Evolutionary conservation across 2,113 vertebrate species (phyloP), one percentile per base, ranked within the genome.

Genomic region (Vidua macroura): DNA sequence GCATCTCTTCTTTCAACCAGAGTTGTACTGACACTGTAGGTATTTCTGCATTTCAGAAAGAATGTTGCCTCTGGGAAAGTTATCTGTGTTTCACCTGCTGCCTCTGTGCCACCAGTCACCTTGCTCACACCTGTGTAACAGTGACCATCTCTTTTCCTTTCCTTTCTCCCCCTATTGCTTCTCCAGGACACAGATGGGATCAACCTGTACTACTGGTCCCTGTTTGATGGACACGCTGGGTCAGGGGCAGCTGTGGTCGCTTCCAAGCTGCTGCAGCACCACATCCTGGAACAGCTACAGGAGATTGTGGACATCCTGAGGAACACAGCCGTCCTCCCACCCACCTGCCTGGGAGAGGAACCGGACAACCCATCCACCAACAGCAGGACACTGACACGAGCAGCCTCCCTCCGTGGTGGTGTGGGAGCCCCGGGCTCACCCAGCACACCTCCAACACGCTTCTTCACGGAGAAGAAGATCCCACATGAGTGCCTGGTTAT

Each of bases 391-490:
- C 98, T 99, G 59, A 99, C 99, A 7, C 97, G 99, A 39, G 99
- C 99, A 0, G 99, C 98, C 17, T 99, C 99, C 0, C 98, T 99
- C 58, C 97, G 99, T 1, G 99, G 98, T 0, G 99, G 98, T 0
- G 98, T 98, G 4, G 99, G 99, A 4, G 98, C 98, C 10, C 99
- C 99, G 0, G 99, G 99, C 18, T 99, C 99, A 0, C 99, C 99
- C 31, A 98, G 98, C 96, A 97, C 98, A 1, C 98, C 98, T 3
- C 98, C 98, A 15, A 97, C 98, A 11, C 99, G 99, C 80, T 99
- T 99, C 98, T 99, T 99, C 85, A 99, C 98, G 0, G 99, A 99
- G 97, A 99, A 99, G 98, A 99, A 99, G 92, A 98, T 99, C 66
- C 98, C 98, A 5, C 99, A 99, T 1, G 99, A 99, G 97, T 99